These are phyloP conservation scores for Pangasianodon gigas DNA, from an alignment of 2,113 vertebrate species.

Conservation along the genomic window DNA sequence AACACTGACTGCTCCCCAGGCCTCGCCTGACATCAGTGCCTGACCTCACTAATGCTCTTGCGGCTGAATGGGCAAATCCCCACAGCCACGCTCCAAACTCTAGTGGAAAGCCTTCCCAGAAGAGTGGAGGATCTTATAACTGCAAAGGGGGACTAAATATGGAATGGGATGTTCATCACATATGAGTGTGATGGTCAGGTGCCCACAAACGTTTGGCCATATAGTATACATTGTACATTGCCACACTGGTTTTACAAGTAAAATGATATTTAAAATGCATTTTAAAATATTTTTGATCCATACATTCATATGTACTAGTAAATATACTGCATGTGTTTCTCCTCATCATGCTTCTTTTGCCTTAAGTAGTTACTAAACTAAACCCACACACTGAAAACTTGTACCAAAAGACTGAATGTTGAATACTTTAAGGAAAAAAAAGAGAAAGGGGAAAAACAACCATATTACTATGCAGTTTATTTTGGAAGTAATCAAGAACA, in stretches of 20 bases:
- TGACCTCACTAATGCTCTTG: too few relatives aligned
- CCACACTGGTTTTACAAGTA: background rate
- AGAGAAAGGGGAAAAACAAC: background rate
- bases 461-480: background rate
- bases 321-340: background rate
- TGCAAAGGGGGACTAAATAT: too few relatives aligned
- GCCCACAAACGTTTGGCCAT: background rate
- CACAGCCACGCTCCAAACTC: too few relatives aligned
- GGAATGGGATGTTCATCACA: background rate
- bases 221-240: background rate
- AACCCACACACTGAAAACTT: background rate
- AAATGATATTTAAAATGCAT: background rate
- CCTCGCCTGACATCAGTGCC: background rate
- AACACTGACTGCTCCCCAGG: background rate
- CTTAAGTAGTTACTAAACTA: too few relatives aligned
- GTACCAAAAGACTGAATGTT: background rate
- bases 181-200: background rate
- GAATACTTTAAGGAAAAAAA: slow-evolving; percentile 1
- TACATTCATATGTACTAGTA: background rate
- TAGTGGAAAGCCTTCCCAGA: too few relatives aligned
- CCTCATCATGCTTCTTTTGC: background rate
- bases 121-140: too few relatives aligned
- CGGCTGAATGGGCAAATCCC: too few relatives aligned
- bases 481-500: background rate
- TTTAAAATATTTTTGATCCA: background rate